Conservation (phyloP, 2,113 vertebrate species). For the Thamnophis sirtalis region DNA sequence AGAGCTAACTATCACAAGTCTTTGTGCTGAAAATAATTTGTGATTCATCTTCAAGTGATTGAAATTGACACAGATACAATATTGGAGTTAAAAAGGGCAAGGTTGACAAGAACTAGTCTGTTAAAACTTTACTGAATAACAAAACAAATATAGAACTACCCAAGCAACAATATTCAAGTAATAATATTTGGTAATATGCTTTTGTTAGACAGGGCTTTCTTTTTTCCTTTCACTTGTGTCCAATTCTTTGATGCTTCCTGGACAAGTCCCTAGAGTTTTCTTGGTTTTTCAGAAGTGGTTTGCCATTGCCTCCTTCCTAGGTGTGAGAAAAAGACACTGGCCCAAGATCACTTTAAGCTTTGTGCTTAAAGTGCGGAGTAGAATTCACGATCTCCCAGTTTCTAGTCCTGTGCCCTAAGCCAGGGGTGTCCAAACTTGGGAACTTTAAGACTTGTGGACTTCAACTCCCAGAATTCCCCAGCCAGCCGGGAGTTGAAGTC, state of each 20-base stretch:
- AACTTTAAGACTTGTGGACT: too few relatives aligned
- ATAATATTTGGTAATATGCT: neutral
- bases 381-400: too few relatives aligned
- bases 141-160: neutral
- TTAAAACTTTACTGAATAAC: neutral
- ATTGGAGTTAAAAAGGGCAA: neutral
- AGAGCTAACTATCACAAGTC: neutral
- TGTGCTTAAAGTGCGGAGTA: neutral
- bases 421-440: too few relatives aligned
- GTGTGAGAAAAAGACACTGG: neutral
- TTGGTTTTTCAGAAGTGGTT: neutral
- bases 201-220: constrained; percentile 12
- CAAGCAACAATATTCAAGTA: neutral
- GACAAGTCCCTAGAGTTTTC: neutral
- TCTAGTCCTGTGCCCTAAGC: neutral
- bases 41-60: neutral
- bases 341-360: neutral
- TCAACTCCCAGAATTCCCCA: too few relatives aligned
- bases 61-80: neutral
- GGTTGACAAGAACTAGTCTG: neutral
- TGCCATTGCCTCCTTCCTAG: neutral
- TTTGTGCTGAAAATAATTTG: neutral
- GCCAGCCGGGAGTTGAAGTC: too few relatives aligned
- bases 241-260: neutral
- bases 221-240: neutral